These are phyloP conservation scores for Acropternis orthonyx DNA, from an alignment of 2,797 vertebrate species.

Conservation along the genomic window DNA sequence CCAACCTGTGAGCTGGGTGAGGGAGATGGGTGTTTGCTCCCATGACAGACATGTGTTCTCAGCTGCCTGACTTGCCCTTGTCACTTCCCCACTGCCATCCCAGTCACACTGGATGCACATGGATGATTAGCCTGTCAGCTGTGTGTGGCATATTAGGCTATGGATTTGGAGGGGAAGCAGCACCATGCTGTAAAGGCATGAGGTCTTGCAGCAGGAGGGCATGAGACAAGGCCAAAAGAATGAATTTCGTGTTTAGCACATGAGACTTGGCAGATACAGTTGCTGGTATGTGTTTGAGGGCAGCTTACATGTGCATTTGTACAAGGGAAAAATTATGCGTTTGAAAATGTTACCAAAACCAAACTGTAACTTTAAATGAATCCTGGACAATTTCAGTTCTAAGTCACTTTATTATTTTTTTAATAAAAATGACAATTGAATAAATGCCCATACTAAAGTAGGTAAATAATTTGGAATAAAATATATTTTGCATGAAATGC, in stretches of 20 bases:
- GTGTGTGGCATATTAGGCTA: background rate
- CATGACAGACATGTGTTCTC: fast-evolving
- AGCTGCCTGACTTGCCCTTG: background rate
- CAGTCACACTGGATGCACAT: background rate
- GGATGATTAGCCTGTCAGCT: background rate
- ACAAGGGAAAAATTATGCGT: background rate
- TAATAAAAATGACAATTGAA: background rate
- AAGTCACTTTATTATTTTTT: background rate
- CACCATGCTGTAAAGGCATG: background rate
- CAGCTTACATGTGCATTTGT: background rate
- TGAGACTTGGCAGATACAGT: background rate
- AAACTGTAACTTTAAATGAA: background rate
- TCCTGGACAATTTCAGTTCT: background rate
- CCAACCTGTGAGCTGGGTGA: background rate
- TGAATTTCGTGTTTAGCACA: background rate
- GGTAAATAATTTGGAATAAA: background rate
- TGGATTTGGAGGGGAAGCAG: background rate
- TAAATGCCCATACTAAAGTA: background rate
- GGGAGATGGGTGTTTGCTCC: background rate
- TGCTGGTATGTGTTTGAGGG: background rate
- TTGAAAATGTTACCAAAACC: background rate
- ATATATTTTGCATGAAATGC: background rate
- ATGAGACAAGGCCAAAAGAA: background rate
- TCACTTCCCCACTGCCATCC: background rate
- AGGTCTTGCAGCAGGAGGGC: background rate